phyloP scores from a whole-genome alignment of 1,140 invertebrate genomes.

The Rhagoletis zephyria region DNA sequence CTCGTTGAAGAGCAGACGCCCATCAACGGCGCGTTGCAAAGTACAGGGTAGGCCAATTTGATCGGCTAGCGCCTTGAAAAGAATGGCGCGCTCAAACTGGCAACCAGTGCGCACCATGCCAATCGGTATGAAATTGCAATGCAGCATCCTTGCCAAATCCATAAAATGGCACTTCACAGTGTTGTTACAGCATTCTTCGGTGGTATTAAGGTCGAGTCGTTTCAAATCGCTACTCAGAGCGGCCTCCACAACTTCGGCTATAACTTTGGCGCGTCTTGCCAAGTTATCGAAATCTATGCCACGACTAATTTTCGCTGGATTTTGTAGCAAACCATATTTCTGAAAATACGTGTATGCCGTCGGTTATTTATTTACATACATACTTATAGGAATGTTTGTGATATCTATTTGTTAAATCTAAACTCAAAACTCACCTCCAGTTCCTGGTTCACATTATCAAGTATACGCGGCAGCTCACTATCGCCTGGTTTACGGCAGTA shows the following conservation, averaged over 20 bases:
- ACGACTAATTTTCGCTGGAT: conserved; percentile 63
- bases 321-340: conserved; percentile 63
- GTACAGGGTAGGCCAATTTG: conserved; percentile 77
- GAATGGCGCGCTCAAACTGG: conserved; percentile 77
- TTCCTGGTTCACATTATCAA: conserved; percentile 63
- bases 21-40: conserved; percentile 75
- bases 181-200: conserved; percentile 72
- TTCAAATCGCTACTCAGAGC: conserved; percentile 62
- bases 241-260: conserved; percentile 64
- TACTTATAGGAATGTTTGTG: background rate
- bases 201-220: conserved; percentile 64
- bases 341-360: conserved; percentile 6
- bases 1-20: conserved; percentile 78
- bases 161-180: conserved; percentile 73
- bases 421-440: conserved; percentile 59
- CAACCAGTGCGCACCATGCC: conserved; percentile 77
- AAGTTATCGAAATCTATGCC: conserved; percentile 68
- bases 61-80: conserved; percentile 81
- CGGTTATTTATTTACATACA: background rate
- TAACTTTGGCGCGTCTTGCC: conserved; percentile 63
- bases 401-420: background rate
- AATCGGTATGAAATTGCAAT: conserved; percentile 76
- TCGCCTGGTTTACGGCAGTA: conserved; percentile 68
- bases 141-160: conserved; percentile 64
- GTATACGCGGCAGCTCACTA: conserved; percentile 59